phyloP scores from a whole-genome alignment of 2,888 invertebrate species.

The Meloe dianella region DNA sequence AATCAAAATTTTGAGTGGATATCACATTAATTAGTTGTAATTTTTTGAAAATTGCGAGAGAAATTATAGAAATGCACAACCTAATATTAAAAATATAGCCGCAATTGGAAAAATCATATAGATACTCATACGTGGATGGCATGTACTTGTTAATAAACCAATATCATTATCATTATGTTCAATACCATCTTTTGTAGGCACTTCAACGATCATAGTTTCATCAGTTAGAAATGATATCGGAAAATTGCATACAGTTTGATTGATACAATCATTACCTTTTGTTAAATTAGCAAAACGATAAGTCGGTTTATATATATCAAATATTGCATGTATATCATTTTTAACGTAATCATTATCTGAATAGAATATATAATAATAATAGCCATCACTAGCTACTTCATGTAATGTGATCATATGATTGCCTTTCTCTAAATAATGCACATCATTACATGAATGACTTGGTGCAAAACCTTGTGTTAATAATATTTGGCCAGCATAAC shows the following conservation, averaged over 20 bases:
- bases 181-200: constrained; percentile 81
- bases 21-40: neutral
- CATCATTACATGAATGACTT: constrained; percentile 71
- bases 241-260: constrained; percentile 79
- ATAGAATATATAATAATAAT: constrained; percentile 89
- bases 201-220: constrained; percentile 83
- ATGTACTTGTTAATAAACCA: constrained; percentile 75
- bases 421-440: constrained; percentile 72
- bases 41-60: constrained; percentile 16
- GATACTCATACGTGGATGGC: constrained; percentile 78
- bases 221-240: constrained; percentile 73
- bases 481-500: constrained; percentile 79
- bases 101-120: constrained; percentile 82
- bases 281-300: constrained; percentile 77
- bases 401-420: constrained; percentile 74
- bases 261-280: constrained; percentile 72
- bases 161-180: constrained; percentile 77
- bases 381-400: constrained; percentile 76
- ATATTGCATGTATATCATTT: constrained; percentile 82
- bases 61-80: constrained; percentile 80
- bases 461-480: constrained; percentile 74
- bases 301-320: constrained; percentile 85
- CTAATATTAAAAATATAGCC: constrained; percentile 75
- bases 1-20: neutral
- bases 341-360: constrained; percentile 81